phyloP scores from a whole-genome alignment of 2,888 invertebrate genomes.

The Eupsilia transversa region DNA sequence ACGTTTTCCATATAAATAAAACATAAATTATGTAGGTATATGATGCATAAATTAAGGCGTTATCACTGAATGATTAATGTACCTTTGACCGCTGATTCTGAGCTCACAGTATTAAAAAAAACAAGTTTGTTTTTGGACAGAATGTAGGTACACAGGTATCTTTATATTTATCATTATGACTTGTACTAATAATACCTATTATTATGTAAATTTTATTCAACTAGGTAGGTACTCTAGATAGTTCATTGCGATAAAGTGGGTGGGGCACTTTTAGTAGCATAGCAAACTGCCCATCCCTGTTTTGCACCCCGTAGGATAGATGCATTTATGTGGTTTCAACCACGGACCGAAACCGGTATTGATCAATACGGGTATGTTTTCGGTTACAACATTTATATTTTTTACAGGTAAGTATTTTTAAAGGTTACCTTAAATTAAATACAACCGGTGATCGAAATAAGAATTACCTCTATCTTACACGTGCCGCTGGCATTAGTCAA shows the following conservation, averaged over 20 bases:
- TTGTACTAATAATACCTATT: not conserved
- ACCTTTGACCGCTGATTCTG: not conserved
- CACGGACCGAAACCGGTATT: no score
- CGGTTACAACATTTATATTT: no score
- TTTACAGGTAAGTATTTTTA: no score
- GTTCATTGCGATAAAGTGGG: constrained; percentile 2
- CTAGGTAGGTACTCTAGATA: constrained; percentile 12
- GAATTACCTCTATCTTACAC: no score
- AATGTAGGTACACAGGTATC: not conserved
- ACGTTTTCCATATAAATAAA: not conserved
- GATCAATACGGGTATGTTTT: no score
- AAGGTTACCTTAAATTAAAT: no score
- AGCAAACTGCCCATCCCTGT: constrained; percentile 22
- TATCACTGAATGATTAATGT: constrained; percentile 17
- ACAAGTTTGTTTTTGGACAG: constrained; percentile 1
- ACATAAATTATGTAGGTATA: not conserved
- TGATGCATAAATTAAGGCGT: not conserved
- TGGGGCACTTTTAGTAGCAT: constrained; percentile 9
- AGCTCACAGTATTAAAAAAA: not conserved
- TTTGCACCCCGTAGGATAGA: not conserved
- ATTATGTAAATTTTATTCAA: constrained; percentile 8
- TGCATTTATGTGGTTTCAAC: constrained; percentile 5
- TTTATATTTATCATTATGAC: constrained; percentile 3
- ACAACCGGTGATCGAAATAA: no score
- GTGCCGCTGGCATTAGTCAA: no score